Percentiles rank a stretch among this genome's conserved stretches.
Conservation (phyloP, 30 jellyfish, hydroid and myxozoan species). For the Pseudorhiza aurosa region DNA sequence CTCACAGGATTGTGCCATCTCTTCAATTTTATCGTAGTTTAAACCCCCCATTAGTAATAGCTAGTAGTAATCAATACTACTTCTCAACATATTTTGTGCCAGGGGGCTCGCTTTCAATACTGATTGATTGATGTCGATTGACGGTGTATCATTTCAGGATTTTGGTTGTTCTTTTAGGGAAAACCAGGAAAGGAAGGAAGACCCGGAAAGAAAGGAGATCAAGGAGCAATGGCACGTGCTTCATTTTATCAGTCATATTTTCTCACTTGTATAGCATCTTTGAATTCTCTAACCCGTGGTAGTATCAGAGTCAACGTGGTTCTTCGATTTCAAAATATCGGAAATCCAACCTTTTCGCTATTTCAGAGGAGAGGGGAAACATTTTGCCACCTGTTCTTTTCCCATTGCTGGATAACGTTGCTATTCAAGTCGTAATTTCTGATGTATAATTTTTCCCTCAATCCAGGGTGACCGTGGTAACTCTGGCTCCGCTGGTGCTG, state of each 20-base stretch:
- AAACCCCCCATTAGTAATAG: no score
- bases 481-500: constrained; percentile 70
- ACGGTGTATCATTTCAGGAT: constrained; percentile 11
- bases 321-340: no score
- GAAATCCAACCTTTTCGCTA: no score
- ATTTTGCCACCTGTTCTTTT: background rate
- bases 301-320: no score
- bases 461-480: constrained; percentile 50
- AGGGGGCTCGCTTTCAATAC: no score
- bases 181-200: constrained; percentile 74
- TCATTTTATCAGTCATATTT: no score
- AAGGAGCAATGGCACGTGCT: constrained; percentile 74
- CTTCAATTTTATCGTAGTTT: no score
- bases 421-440: background rate
- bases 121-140: constrained; percentile 14
- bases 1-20: no score
- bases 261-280: no score
- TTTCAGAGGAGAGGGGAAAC: background rate
- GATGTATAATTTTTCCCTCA: background rate
- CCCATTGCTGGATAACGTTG: background rate
- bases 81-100: no score
- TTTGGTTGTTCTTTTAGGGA: constrained; percentile 43
- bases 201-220: constrained; percentile 82
- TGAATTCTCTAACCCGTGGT: no score
- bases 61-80: no score